phyloP scores from a whole-genome alignment of 2,797 vertebrate species.

The Anableps anableps region DNA sequence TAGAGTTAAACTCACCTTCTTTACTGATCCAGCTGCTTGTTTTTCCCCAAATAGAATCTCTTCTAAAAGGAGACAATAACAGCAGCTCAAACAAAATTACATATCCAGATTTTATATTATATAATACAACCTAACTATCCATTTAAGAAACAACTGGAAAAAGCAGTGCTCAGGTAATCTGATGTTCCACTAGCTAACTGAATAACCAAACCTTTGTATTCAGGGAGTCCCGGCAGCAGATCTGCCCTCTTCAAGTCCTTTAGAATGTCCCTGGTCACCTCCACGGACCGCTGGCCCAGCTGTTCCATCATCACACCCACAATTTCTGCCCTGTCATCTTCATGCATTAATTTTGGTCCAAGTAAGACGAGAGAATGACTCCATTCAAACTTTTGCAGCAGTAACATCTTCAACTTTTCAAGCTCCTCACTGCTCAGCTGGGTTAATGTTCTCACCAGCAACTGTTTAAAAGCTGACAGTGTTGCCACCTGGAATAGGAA shows the following conservation, averaged over 20 bases:
- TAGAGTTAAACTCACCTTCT: background rate
- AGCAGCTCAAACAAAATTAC: no score
- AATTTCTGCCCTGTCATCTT: background rate
- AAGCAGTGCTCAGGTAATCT: no score
- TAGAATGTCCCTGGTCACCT: conserved; percentile 16
- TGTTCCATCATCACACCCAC: background rate
- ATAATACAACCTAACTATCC: no score
- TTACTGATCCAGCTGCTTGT: no score
- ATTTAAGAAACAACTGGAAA: no score
- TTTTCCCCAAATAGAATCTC: no score
- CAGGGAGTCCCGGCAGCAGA: no score
- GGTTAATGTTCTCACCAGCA: background rate
- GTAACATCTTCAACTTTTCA: background rate
- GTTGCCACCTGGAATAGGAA: background rate
- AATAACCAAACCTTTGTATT: no score
- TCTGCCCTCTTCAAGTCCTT: conserved; percentile 3
- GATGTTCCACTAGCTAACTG: no score
- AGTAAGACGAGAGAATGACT: background rate
- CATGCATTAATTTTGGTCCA: background rate
- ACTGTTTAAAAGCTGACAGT: background rate
- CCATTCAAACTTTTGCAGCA: background rate
- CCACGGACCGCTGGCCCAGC: background rate
- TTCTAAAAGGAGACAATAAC: no score
- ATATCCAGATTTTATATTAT: no score
- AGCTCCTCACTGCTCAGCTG: background rate